These are phyloP conservation scores for Hemithea aestivaria DNA, from an alignment of 2,888 invertebrate genomes.

Conservation along the genomic window DNA sequence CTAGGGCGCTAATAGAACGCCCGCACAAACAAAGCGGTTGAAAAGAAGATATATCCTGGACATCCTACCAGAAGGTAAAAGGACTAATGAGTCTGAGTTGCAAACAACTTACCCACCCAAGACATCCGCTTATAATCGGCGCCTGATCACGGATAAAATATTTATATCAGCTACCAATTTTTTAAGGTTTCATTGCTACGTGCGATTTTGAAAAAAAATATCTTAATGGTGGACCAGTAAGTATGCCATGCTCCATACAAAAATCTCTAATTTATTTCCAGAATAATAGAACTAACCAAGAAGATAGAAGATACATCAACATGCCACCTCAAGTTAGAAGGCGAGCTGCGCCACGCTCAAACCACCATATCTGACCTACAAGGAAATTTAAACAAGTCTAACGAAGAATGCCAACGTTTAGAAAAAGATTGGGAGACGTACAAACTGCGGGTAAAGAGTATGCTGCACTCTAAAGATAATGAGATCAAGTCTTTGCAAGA, in stretches of 20 bases:
- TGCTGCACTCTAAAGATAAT: slow-evolving; percentile 59
- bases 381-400: slow-evolving; percentile 46
- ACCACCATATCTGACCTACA: slow-evolving; percentile 48
- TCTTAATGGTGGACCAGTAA: slow-evolving; percentile 60
- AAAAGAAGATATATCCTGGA: no score
- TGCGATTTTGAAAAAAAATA: no score
- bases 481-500: slow-evolving; percentile 57
- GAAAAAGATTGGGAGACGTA: slow-evolving; percentile 70
- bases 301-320: slow-evolving; percentile 36
- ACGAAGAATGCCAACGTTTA: slow-evolving; percentile 51
- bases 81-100: no score
- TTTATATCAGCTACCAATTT: no score
- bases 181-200: no score
- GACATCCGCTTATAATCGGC: no score
- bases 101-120: no score
- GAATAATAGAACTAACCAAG: slow-evolving; percentile 41
- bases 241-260: slow-evolving; percentile 11
- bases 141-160: no score
- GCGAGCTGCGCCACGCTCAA: slow-evolving; percentile 59
- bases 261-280: slow-evolving; percentile 26
- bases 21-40: no score
- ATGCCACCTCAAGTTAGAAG: slow-evolving; percentile 50
- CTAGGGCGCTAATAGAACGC: no score
- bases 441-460: slow-evolving; percentile 64
- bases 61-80: no score